Evolutionary conservation across 2,888 invertebrate species (phyloP).

Genomic region (Drosophila buzzatii): DNA sequence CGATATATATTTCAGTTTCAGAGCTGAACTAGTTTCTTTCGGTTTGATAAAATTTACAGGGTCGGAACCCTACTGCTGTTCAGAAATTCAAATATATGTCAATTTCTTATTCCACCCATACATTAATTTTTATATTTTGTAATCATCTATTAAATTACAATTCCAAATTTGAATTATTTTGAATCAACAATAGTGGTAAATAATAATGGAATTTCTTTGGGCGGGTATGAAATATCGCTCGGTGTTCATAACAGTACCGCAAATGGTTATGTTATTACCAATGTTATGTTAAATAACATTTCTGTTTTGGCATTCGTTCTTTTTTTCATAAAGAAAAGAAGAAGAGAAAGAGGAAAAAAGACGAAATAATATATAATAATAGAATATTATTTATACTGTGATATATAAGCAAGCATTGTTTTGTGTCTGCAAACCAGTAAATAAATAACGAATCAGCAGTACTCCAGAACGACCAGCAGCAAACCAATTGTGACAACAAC

Average conservation of each 20-base stretch:
- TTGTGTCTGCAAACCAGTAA: constrained; percentile 64
- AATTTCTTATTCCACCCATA: neutral
- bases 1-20: neutral
- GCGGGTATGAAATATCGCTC: constrained; percentile 8
- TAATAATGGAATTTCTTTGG: neutral
- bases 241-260: constrained; percentile 26
- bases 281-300: constrained; percentile 61
- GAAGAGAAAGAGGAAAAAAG: constrained; percentile 71
- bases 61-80: neutral
- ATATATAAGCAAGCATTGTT: constrained; percentile 77
- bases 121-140: neutral
- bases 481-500: constrained; percentile 45
- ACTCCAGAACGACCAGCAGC: constrained; percentile 35
- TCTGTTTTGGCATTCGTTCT: constrained; percentile 69
- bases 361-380: constrained; percentile 77
- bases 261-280: constrained; percentile 49
- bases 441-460: constrained; percentile 50
- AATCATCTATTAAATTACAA: neutral
- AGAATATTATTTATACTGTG: constrained; percentile 73
- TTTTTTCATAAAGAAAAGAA: constrained; percentile 66
- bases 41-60: neutral
- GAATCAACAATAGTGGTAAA: no score
- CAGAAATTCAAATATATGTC: constrained; percentile 20
- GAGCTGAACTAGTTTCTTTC: neutral
- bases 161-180: neutral